These are phyloP conservation scores for Drosophila hydei DNA, from an alignment of 1,140 invertebrate species.

Conservation along the genomic window DNA sequence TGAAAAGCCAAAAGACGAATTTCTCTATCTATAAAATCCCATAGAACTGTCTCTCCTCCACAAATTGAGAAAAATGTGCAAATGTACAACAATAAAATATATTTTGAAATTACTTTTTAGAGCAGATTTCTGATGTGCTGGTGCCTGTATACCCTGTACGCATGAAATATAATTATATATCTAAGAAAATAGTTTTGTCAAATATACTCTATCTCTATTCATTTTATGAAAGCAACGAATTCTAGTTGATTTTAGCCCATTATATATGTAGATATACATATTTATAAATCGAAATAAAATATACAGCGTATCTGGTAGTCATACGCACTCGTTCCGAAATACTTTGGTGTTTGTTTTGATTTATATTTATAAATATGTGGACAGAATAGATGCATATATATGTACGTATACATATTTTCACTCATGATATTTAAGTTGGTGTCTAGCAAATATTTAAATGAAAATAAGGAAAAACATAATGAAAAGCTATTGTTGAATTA, in stretches of 20 bases:
- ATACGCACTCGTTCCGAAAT: neutral
- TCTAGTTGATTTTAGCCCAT: no score
- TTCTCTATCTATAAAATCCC: slow-evolving; percentile 6
- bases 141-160: neutral
- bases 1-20: neutral
- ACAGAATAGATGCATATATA: slow-evolving; percentile 5
- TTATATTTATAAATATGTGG: slow-evolving; percentile 23
- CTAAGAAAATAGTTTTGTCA: no score
- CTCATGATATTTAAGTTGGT: slow-evolving; percentile 6
- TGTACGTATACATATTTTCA: slow-evolving; percentile 3
- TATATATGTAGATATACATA: no score
- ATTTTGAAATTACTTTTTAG: slow-evolving; percentile 1
- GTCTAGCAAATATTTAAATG: slow-evolving; percentile 4
- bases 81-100: slow-evolving; percentile 8
- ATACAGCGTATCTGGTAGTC: neutral
- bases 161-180: no score
- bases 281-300: neutral
- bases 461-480: neutral
- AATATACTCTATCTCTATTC: no score
- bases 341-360: slow-evolving; percentile 12
- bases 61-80: slow-evolving; percentile 11
- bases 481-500: neutral
- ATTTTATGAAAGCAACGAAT: no score
- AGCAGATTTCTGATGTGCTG: neutral
- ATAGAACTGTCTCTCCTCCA: neutral